These are phyloP conservation scores for Sylvilagus floridanus DNA, from an alignment of 2,797 vertebrate species.

Conservation along the genomic window DNA sequence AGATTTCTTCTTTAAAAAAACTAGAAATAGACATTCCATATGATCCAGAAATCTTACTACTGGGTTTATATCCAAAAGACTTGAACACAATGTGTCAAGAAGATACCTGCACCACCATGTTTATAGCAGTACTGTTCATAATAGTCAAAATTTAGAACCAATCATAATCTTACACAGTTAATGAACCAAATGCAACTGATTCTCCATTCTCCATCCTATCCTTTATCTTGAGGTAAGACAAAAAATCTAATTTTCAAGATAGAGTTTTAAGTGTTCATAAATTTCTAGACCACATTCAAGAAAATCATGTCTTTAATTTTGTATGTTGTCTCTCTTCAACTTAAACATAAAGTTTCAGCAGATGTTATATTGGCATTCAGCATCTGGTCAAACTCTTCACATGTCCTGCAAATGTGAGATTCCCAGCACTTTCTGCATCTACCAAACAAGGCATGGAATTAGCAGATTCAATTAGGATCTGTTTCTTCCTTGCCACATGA, in stretches of 20 bases:
- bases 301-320: constrained; percentile 75
- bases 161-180: background rate
- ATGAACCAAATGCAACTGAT: background rate
- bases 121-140: background rate
- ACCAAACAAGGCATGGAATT: background rate
- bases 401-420: background rate
- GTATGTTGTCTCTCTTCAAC: background rate
- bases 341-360: background rate
- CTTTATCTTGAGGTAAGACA: background rate
- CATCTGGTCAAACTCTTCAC: background rate
- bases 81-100: too few relatives aligned
- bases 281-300: background rate
- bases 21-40: too few relatives aligned
- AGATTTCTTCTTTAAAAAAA: too few relatives aligned
- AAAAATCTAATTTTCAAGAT: constrained; percentile 48
- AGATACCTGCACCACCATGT: background rate
- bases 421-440: background rate
- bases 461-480: constrained; percentile 62
- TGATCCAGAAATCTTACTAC: too few relatives aligned
- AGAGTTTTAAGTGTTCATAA: constrained; percentile 57
- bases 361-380: background rate
- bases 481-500: constrained; percentile 81
- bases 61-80: too few relatives aligned
- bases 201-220: constrained; percentile 21
- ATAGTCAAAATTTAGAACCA: too few relatives aligned